Percentiles rank a stretch among this genome's conserved stretches.
Evolutionary conservation across 2,888 invertebrate species (phyloP).

Genomic region (Plemyria rubiginata): DNA sequence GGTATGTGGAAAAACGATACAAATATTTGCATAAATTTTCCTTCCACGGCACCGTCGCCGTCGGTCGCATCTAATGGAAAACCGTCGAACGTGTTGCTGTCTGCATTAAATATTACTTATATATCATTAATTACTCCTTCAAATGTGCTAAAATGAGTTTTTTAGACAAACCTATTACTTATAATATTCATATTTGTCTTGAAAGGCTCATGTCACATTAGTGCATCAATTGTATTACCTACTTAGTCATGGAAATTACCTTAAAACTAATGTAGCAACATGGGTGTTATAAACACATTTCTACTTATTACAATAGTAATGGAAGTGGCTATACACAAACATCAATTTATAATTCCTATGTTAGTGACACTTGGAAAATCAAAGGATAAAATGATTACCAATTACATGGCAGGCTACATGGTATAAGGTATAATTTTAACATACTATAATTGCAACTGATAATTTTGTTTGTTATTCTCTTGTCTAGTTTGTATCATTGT

Average conservation of each 20-base stretch:
- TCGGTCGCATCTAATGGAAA: too few species aligned
- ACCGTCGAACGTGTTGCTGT: neutral
- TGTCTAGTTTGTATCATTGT: neutral
- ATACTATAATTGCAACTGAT: neutral
- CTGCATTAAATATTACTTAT: constrained; percentile 4
- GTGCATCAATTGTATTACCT: neutral
- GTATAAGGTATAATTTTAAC: neutral
- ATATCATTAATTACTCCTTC: too few species aligned
- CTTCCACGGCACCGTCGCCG: too few species aligned
- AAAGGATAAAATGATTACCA: neutral
- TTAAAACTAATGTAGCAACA: neutral
- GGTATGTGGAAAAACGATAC: too few species aligned
- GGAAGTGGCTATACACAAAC: neutral
- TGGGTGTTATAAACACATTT: neutral
- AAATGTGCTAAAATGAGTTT: constrained; percentile 9
- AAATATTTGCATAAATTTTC: too few species aligned
- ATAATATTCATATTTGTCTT: neutral
- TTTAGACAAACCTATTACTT: neutral
- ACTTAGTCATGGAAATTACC: neutral
- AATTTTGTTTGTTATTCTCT: neutral
- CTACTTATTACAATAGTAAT: neutral
- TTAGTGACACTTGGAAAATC: neutral
- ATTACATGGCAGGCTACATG: too few species aligned
- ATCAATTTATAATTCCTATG: neutral
- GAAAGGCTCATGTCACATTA: neutral